phyloP scores from a whole-genome alignment of 2,797 vertebrate species.

The Hydrophis major region DNA sequence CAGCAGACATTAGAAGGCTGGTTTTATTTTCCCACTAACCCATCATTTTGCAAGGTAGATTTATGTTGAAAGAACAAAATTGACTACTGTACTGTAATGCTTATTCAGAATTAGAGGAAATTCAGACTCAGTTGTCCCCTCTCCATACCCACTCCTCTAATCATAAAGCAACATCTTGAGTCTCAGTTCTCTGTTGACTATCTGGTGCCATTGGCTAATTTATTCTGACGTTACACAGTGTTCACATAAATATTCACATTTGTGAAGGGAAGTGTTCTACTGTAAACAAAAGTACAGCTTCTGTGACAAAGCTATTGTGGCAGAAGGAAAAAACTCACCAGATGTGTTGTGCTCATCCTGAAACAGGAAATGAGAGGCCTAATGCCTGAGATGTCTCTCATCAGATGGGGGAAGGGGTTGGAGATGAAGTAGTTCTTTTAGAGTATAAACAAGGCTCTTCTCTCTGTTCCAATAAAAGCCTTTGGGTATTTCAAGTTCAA shows the following conservation, averaged over 20 bases:
- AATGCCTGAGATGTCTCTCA: not conserved
- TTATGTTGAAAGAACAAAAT: not conserved
- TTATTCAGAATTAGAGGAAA: not conserved
- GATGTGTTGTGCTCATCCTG: conserved; percentile 1
- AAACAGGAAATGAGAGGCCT: conserved; percentile 17
- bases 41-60: not conserved
- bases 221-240: not conserved
- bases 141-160: not conserved
- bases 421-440: not conserved
- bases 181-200: not conserved
- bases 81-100: not conserved
- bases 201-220: not conserved
- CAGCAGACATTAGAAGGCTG: not conserved
- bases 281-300: conserved; percentile 4
- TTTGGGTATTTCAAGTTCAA: not conserved
- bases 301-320: not conserved
- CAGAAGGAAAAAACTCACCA: conserved; percentile 3
- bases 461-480: not conserved
- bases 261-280: not conserved
- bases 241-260: conserved; percentile 6
- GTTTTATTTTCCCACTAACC: not conserved
- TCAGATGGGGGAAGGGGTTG: not conserved
- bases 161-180: not conserved
- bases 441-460: not conserved
- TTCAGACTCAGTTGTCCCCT: not conserved